A percentile compares a stretch with the other conserved stretches of the same genome.
phyloP scores from a whole-genome alignment of 2,797 vertebrate species.

The Adrianichthys oophorus region DNA sequence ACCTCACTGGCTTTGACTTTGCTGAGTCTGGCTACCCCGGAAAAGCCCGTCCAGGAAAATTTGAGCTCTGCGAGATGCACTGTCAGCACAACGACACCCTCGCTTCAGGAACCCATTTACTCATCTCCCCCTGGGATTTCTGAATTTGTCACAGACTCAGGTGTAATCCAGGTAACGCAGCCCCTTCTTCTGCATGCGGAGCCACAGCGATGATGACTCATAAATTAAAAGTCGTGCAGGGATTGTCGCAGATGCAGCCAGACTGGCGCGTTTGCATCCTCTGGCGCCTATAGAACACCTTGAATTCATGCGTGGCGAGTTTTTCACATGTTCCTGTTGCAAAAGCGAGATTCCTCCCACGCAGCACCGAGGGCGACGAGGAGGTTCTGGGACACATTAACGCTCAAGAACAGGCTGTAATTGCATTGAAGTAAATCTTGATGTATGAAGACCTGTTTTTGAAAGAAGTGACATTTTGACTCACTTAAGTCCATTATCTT shows the following conservation, averaged over 20 bases:
- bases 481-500: conserved; percentile 12
- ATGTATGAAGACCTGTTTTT: conserved; percentile 21
- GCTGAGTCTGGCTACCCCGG: conserved; percentile 12
- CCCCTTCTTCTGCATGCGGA: conserved; percentile 34
- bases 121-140: conserved; percentile 41
- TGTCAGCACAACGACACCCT: conserved; percentile 56
- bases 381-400: conserved; percentile 40
- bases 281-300: conserved; percentile 34
- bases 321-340: conserved; percentile 26
- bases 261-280: conserved; percentile 32
- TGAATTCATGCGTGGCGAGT: conserved; percentile 13
- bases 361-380: conserved; percentile 43
- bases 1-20: conserved; percentile 27
- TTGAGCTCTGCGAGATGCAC: conserved; percentile 43
- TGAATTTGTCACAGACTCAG: conserved; percentile 50
- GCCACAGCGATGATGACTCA: conserved; percentile 34
- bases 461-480: conserved; percentile 44
- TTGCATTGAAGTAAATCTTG: conserved; percentile 38
- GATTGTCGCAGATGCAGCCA: conserved; percentile 27
- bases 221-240: conserved; percentile 42
- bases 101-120: conserved; percentile 58
- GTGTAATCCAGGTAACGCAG: conserved; percentile 30
- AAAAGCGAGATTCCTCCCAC: conserved; percentile 46
- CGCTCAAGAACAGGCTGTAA: conserved; percentile 36
- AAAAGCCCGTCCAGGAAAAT: conserved; percentile 42